Conservation (phyloP, 1,140 invertebrate species). For the Octopus bimaculoides region DNA sequence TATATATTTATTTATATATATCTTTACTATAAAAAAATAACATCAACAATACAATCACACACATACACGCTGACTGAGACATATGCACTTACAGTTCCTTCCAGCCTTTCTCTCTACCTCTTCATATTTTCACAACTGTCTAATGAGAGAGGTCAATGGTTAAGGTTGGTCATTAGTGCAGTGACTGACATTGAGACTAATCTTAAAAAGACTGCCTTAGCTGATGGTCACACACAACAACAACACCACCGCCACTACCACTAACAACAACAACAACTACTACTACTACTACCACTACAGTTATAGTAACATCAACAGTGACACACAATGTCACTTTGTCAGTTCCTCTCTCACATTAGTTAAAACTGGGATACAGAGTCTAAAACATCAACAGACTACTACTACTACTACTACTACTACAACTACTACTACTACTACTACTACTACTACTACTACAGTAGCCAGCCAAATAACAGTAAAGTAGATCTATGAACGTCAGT, state of each 20-base stretch:
- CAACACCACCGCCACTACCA: no score
- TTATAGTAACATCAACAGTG: conserved; percentile 2
- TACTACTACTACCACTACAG: conserved; percentile 15
- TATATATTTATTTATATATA: no score
- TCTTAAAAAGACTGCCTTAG: no score
- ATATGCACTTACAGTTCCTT: no score
- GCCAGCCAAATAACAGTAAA: not conserved
- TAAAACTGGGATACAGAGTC: not conserved
- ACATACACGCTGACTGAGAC: no score
- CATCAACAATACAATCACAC: no score
- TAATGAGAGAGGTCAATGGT: no score
- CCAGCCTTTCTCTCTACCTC: no score
- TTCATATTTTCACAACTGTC: no score
- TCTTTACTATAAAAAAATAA: no score
- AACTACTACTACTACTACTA: conserved; percentile 12
- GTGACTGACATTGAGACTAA: no score
- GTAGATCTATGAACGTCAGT: not conserved
- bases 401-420: not conserved
- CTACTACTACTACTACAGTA: conserved; percentile 15
- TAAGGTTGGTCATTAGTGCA: no score
- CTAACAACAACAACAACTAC: not conserved
- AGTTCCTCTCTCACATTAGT: not conserved
- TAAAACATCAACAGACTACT: not conserved
- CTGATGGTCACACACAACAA: not conserved
- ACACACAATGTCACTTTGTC: not conserved